A percentile compares a stretch with the other conserved stretches of the same genome.
Conservation (phyloP, 2,113 vertebrate genomes). For the Mustela nigripes region DNA sequence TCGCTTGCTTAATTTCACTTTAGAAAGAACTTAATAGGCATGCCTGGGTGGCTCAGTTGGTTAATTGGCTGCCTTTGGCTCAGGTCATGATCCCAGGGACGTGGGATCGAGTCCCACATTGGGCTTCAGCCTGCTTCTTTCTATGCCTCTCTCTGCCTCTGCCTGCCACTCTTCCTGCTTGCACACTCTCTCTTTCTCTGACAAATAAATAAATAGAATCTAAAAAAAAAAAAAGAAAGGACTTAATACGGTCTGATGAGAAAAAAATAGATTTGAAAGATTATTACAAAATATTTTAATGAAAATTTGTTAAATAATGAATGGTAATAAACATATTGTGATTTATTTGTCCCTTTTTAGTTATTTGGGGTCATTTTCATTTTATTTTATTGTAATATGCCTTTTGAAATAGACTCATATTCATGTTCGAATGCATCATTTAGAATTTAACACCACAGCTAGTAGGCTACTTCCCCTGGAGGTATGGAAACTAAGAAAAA, state of each 20-base stretch:
- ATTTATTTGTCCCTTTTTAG: conserved; percentile 23
- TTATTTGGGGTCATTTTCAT: neutral
- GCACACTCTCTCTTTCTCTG: too few relatives aligned
- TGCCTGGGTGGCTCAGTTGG: too few relatives aligned
- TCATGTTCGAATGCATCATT: conserved; percentile 1
- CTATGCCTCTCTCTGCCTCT: too few relatives aligned
- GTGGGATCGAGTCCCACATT: too few relatives aligned
- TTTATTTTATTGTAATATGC: neutral
- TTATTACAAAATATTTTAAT: neutral
- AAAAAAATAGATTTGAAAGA: conserved; percentile 33
- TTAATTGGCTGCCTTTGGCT: too few relatives aligned
- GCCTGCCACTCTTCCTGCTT: too few relatives aligned
- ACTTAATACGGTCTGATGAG: neutral
- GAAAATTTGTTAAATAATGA: conserved; percentile 32
- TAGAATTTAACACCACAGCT: conserved; percentile 42
- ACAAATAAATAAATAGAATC: too few relatives aligned
- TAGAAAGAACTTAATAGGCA: neutral
- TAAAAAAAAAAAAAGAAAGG: neutral
- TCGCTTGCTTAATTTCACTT: conserved; percentile 28
- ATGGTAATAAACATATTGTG: neutral
- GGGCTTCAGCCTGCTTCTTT: too few relatives aligned
- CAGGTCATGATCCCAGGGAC: too few relatives aligned
- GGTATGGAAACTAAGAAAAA: neutral
- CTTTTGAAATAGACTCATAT: conserved; percentile 32
- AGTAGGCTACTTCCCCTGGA: neutral